Evolutionary conservation across 30 jellyfish, hydroid and myxozoan species (phyloP), one percentile per base, ranked within the genome.

Genomic region (Pelagia noctiluca): DNA sequence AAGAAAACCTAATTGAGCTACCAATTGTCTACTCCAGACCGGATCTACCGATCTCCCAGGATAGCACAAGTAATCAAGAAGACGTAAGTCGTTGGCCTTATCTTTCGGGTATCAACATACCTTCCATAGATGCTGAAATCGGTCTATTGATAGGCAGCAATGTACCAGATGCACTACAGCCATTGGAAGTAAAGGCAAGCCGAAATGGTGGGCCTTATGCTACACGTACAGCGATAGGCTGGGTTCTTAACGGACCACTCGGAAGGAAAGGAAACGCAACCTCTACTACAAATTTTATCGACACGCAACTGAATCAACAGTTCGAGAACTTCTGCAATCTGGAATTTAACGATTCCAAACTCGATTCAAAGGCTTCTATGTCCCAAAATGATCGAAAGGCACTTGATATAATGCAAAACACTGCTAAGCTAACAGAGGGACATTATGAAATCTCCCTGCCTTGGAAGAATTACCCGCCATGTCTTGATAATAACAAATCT

Each of bases 381-480:
- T n/a, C n/a, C n/a, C n/a, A n/a, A n/a, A n/a, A n/a, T n/a, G n/a
- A n/a, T n/a, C n/a, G n/a, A n/a, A n/a, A n/a, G n/a, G 68, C 68
- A 10, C 26, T 3, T 10, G 28, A 52, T 5, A 52, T 52, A 3
- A 52, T 65, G 29, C 75, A 75, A 35, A 81, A 76, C 5, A 21
- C 90, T 47, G 81, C 34, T 19, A 70, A 37, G 25, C 63, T 86
- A 7, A 50, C 32, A 2, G 49, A 86, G 28, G 96, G 96, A 22
- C 90, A 86, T 49, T 75, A 74, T 72, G 76, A 75, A 12, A 31
- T 74, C 23, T 84, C 83, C 18, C 35, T 86, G 2, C 89, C 88
- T n/a, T 86, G 85, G 89, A 76, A 53, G 63, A 23, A 35, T 25
- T 21, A 2, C 2, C 76, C 1, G 26, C 82, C 63, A 24, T 22